A percentile compares a stretch with the other conserved stretches of the same genome.
Evolutionary conservation across 2,797 vertebrate species (phyloP).

Genomic region (Chromobotia macracanthus): DNA sequence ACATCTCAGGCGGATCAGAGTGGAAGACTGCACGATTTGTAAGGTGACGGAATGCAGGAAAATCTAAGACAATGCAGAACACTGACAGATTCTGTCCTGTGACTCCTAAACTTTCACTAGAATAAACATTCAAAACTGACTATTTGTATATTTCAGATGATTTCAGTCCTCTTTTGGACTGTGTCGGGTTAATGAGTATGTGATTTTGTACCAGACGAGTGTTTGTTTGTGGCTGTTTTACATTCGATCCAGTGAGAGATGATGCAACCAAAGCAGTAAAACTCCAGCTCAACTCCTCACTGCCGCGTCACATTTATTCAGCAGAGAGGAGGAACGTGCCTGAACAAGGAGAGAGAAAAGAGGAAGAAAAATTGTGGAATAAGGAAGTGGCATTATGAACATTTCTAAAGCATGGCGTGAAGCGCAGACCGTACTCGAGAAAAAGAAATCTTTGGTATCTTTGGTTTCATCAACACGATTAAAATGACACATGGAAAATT

Average conservation of each 20-base stretch:
- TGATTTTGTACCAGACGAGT: constrained; percentile 11
- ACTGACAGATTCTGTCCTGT: background rate
- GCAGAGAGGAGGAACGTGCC: constrained; percentile 40
- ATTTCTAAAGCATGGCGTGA: constrained; percentile 77
- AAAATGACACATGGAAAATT: constrained; percentile 98
- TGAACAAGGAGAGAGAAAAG: constrained; percentile 54
- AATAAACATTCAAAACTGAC: background rate
- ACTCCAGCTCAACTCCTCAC: constrained; percentile 8
- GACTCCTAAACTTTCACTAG: background rate
- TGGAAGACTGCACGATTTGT: too few species aligned
- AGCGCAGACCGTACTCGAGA: constrained; percentile 86
- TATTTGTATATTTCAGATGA: background rate
- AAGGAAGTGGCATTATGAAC: too few species aligned
- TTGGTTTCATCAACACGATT: constrained; percentile 99
- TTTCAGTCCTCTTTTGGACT: background rate
- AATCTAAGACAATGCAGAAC: background rate
- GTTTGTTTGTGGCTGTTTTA: background rate
- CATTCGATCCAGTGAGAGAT: constrained; percentile 43
- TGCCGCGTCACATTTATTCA: constrained; percentile 57
- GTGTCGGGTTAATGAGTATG: background rate
- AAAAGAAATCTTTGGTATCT: constrained; percentile 97
- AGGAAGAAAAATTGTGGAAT: constrained; percentile 1
- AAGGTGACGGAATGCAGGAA: too few species aligned
- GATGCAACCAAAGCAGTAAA: constrained; percentile 49
- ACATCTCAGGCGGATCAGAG: too few species aligned